phyloP scores from a whole-genome alignment of 64 coral and sea anemone genomes.

The Platygyra sinensis region DNA sequence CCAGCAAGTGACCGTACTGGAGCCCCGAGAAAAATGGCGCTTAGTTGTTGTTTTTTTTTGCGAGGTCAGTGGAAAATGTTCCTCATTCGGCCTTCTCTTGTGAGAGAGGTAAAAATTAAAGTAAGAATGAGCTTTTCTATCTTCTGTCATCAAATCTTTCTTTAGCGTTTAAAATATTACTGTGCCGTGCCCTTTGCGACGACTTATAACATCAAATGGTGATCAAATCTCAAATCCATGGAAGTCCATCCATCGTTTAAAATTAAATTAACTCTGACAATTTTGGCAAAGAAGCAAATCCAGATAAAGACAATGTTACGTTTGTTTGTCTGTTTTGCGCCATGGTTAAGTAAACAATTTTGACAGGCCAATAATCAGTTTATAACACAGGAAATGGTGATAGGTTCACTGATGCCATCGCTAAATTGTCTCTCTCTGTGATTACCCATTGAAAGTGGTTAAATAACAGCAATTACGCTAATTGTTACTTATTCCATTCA shows the following conservation, averaged over 20 bases:
- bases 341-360: neutral
- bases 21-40: too few species aligned
- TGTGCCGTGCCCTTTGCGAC: too few species aligned
- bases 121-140: too few species aligned
- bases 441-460: neutral
- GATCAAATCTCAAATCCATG: neutral
- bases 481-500: neutral
- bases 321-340: neutral
- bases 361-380: neutral
- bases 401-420: neutral
- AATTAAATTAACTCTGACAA: neutral
- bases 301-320: neutral
- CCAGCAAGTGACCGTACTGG: too few species aligned
- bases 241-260: neutral
- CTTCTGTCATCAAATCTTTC: too few species aligned
- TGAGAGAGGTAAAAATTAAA: too few species aligned
- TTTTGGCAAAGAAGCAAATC: neutral
- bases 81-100: too few species aligned
- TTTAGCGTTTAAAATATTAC: too few species aligned
- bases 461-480: constrained; percentile 10
- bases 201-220: too few species aligned
- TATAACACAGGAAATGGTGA: neutral
- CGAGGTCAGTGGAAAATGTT: too few species aligned
- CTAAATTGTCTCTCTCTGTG: neutral
- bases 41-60: too few species aligned